phyloP scores from a whole-genome alignment of 2,888 invertebrate genomes.

The Drosophila affinis region DNA sequence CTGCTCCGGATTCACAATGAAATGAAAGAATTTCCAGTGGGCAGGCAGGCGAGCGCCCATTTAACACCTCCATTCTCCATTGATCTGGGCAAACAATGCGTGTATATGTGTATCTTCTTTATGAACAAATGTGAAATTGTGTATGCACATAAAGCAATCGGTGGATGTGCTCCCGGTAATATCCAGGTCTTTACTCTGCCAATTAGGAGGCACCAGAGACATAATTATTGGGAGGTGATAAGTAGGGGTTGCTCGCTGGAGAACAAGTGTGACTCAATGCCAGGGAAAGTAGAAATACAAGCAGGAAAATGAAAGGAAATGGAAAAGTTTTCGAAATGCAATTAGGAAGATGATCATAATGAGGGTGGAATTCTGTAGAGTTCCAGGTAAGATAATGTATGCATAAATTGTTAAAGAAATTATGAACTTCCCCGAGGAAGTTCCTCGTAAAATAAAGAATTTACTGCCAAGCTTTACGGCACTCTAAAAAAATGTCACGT shows the following conservation, averaged over 20 bases:
- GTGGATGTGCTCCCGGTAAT: neutral
- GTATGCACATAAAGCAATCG: slow-evolving; percentile 21
- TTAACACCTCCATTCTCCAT: slow-evolving; percentile 63
- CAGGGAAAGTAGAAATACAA: slow-evolving; percentile 9
- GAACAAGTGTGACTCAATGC: slow-evolving; percentile 2
- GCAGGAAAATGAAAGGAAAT: neutral
- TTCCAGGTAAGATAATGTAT: no score
- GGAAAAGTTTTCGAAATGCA: neutral
- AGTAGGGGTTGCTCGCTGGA: neutral
- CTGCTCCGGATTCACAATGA: slow-evolving; percentile 24
- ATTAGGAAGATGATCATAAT: neutral
- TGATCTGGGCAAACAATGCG: slow-evolving; percentile 36
- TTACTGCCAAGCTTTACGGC: no score
- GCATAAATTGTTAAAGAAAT: no score
- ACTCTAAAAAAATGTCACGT: slow-evolving; percentile 25
- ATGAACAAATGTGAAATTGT: slow-evolving; percentile 21
- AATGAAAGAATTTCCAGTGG: slow-evolving; percentile 31
- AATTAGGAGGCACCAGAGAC: slow-evolving; percentile 28
- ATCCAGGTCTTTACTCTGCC: slow-evolving; percentile 27
- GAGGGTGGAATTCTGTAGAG: no score
- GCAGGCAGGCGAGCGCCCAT: slow-evolving; percentile 39
- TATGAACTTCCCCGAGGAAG: no score
- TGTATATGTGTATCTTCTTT: slow-evolving; percentile 18
- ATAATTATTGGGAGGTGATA: slow-evolving; percentile 36
- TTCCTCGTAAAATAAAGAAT: neutral